Evolutionary conservation across 1,140 invertebrate species (phyloP), one percentile per base, ranked within the genome.

Genomic region (Cyclina sinensis): DNA sequence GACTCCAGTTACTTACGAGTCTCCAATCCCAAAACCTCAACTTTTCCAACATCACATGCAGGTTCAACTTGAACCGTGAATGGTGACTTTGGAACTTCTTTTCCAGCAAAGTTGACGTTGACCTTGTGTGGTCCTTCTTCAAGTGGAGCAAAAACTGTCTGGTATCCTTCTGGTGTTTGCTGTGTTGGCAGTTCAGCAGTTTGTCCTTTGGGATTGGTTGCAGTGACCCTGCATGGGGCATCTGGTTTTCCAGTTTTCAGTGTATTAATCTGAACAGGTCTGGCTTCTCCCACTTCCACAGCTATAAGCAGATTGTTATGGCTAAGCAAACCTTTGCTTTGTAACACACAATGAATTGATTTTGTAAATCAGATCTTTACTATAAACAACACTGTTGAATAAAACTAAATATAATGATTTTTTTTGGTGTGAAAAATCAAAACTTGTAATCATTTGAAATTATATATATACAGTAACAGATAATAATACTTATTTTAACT

Each of bases 261-360:
- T 5, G 97, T 98, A 92, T 98, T 97, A 93, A 98, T 97, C 93
- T 97, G 96, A 95, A 98, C 98, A 95, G 98, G 97, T 95, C 98
- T 97, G 91, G 98, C 90, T 85, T 93, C 91, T 59, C 94, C 93
- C 62, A 95, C 92, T 39, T 91, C 93, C 27, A 93, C 92, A 84
- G 92, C 92, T 93, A 85, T 83, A 80, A 68, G 74, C 74, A 78
- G 51, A 86, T 46, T 74, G 35, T 70, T 70, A 39, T 14, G 2
- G 35, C 65, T 70, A 70, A 70, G 35, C 65, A 70, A 70, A 70
- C 16, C 27, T 35, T n/a, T 65, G 16, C 18, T 57, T 57, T 57
- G 3, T 9, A 24, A 57, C 54, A 57, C 43, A 43, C 43, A 43
- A 43, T 43, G 4, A n/a, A n/a, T n/a, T n/a, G n/a, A n/a, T n/a